Evolutionary conservation across 1,140 invertebrate species (phyloP), one percentile per base, ranked within the genome.

Genomic region (Lepidostoma basale): DNA sequence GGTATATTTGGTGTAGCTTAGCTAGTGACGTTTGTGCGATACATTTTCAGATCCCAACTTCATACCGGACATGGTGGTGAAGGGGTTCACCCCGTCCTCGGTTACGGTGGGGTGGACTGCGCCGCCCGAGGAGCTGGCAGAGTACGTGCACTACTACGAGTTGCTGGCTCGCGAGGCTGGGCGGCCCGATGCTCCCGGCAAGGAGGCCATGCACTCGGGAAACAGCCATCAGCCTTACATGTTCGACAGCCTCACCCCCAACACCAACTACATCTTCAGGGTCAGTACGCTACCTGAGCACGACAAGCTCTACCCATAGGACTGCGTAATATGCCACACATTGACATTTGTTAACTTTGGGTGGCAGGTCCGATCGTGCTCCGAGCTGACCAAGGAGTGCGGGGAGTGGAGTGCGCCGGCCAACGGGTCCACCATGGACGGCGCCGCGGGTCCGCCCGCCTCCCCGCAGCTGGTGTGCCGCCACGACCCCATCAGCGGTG

Each of bases 401-500:
- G 90, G 91, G 3, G 86, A 88, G 16, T 90, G 88, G 88, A 93
- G 92, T 1, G 79, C 85, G 16, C 83, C 86, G 68, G 89, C 92
- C 40, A 89, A 90, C 75, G 92, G 89, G 1, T 90, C 89, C 4
- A 94, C 92, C 3, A 85, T 92, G 79, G 92, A 94, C 78, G 92
- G 91, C 64, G 85, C 85, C 14, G 85, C 88, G 0, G 85, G 86
- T 68, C 81, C 82, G 63, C 90, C 85, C 8, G 84, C 79, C 75
- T 88, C 88, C 78, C 81, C 92, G 0, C 79, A 79, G 1, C 83
- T 91, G 1, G 79, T 81, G 10, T 94, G 92, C 76, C 82, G 83
- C 67, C 86, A 85, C 73, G 86, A 90, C 70, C 87, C 87, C 70
- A 85, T 88, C 39, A 88, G 86, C 66, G 82, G 83, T 3, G 87